Base-by-base conservation (phyloP, 2,888 invertebrate species). In the Drepanosiphum platanoidis region DNA sequence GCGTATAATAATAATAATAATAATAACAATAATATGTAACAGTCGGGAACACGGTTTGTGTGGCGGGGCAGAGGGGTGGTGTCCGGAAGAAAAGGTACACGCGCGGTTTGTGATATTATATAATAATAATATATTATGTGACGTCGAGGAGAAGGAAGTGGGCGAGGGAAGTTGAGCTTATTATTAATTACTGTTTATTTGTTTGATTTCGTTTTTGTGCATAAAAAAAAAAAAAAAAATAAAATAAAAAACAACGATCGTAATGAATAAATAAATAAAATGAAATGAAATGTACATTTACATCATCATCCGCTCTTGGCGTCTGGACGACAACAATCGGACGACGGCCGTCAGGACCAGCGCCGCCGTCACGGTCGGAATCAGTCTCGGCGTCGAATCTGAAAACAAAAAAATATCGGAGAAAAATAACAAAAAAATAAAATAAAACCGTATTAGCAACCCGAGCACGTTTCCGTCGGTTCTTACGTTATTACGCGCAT, bases 371-470 rank as follows among this genome's bases (percentile, higher is more conserved):
- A 27, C 30, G 68, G 66, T 77, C 58, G 83, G 75, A 34, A 77
- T 77, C 84, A 68, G 84, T 77, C 68, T 58, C 18, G 84, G 77
- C 13, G 68, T 70, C 36, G 84, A 84, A 84, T 84, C 84, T 84
- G 84, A 30, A 83, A 81, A 64, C 2, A 36, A 34, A 15, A 46
- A 7, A 7, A 9, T 13, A 46, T 3, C n/a, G n/a, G 18, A 15
- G 30, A 18, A 68, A 36, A 30, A 77, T 5, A 78, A 81, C 52
- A 61, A 78, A 42, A 66, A 72, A 61, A 8, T 1, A 8, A 42
- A 42, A 42, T 3, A 15, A 58, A 72, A 71, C 39, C 42, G 42
- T n/a, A 80, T 83, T 83, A 74, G n/a, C 11, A 83, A 13, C 9
- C 82, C 9, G 82, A 46, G 64, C 74, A 64, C 72, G 81, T 72